Percentiles rank a stretch among this genome's conserved stretches.
Evolutionary conservation across 2,888 invertebrate species (phyloP).

Genomic region (Dicroscelio sp.): DNA sequence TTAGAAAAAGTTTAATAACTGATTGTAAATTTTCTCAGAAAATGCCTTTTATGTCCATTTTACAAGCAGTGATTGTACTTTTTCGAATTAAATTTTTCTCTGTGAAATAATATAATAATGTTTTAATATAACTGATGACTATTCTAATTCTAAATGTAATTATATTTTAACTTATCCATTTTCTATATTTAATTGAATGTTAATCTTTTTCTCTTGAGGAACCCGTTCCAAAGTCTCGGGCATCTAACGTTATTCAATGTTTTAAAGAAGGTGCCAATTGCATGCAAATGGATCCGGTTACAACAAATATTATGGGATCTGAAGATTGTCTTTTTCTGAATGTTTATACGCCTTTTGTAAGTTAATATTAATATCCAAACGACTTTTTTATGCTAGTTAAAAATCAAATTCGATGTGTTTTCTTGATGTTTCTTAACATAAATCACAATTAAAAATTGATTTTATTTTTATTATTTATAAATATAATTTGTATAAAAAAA

Average conservation of each 20-base stretch:
- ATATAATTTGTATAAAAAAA: neutral
- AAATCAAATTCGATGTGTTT: neutral
- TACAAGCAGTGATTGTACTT: no score
- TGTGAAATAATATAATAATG: no score
- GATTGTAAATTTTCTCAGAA: no score
- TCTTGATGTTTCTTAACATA: no score
- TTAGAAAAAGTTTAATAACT: no score
- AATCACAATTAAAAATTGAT: neutral
- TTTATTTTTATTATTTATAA: neutral
- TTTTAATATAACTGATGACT: no score
- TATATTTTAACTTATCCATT: no score
- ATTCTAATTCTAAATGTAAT: no score
- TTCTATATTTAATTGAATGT: no score
- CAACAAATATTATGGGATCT: conserved; percentile 10
- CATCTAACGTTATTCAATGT: conserved; percentile 2
- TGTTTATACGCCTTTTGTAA: conserved; percentile 47
- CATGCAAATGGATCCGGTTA: conserved; percentile 13
- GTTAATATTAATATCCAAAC: neutral
- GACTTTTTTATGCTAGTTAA: neutral
- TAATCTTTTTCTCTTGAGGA: neutral
- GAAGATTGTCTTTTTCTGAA: conserved; percentile 66
- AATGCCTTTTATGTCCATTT: no score
- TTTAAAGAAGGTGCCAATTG: conserved; percentile 52
- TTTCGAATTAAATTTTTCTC: no score
- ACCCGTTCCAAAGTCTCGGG: neutral